A percentile compares a stretch with the other conserved stretches of the same genome.
phyloP scores from a whole-genome alignment of 2,888 invertebrate genomes.

The Agrilus cyanescens region DNA sequence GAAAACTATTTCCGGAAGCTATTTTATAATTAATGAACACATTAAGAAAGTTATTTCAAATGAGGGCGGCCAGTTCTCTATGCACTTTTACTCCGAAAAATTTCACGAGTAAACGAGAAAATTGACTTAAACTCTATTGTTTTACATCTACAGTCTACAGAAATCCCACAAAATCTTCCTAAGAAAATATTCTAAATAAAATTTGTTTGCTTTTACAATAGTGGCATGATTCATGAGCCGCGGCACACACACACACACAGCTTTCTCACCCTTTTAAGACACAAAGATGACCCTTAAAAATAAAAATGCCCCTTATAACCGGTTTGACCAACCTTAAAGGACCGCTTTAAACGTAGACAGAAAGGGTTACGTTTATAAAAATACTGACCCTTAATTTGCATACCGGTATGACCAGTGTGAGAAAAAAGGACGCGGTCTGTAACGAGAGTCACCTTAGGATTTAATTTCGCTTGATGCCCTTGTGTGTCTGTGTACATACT shows the following conservation, averaged over 20 bases:
- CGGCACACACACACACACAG: conserved; percentile 7
- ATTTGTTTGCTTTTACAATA: too few relatives aligned
- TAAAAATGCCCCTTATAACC: conserved; percentile 27
- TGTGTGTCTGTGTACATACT: conserved; percentile 3
- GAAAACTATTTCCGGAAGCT: too few relatives aligned
- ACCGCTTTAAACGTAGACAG: conserved; percentile 7
- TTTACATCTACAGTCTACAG: too few relatives aligned
- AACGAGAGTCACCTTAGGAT: not conserved
- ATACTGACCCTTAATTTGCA: conserved; percentile 33
- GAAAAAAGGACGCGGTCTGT: conserved; percentile 13
- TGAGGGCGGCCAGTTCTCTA: too few relatives aligned
- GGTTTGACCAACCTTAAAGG: conserved; percentile 23
- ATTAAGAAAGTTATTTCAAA: too few relatives aligned
- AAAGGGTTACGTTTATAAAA: conserved; percentile 24
- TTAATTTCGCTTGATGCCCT: not conserved
- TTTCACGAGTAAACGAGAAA: too few relatives aligned
- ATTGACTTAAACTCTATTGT: too few relatives aligned
- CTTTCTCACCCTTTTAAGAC: conserved; percentile 15
- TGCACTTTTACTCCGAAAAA: too few relatives aligned
- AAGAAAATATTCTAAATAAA: too few relatives aligned
- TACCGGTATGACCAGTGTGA: conserved; percentile 31
- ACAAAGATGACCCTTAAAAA: conserved; percentile 24
- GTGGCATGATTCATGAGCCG: not conserved
- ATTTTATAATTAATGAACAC: too few relatives aligned
- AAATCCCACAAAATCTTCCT: too few relatives aligned